Conservation (phyloP, 2,113 vertebrate genomes). For the Triplophysa siluroides region DNA sequence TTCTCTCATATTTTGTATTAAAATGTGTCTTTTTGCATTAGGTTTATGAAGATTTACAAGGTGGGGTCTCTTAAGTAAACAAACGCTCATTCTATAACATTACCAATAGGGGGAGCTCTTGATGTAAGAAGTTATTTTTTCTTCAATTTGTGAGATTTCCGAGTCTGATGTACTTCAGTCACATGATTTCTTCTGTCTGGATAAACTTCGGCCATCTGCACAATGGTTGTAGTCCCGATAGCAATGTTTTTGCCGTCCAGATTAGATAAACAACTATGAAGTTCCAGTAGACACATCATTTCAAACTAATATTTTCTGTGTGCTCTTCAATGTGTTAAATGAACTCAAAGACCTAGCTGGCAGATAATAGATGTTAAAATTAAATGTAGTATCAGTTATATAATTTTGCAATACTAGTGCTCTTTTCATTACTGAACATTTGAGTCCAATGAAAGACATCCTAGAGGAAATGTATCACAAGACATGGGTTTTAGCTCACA, state of each 20-base stretch:
- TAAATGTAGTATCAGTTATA: constrained; percentile 35
- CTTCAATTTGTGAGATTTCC: not conserved
- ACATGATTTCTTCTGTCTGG: constrained; percentile 31
- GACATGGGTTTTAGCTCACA: constrained; percentile 65
- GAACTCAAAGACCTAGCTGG: not conserved
- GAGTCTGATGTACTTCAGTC: constrained; percentile 14
- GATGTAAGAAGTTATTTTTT: not conserved
- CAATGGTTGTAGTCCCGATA: not conserved
- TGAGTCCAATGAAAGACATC: constrained; percentile 65
- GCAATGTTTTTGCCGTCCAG: not conserved
- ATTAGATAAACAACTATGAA: constrained; percentile 21
- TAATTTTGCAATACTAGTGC: constrained; percentile 66
- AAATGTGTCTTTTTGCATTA: not conserved
- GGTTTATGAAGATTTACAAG: not conserved
- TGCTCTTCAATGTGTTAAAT: not conserved
- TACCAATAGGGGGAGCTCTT: constrained; percentile 22
- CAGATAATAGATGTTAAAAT: constrained; percentile 22
- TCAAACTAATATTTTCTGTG: not conserved
- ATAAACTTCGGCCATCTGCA: not conserved
- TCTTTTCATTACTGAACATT: constrained; percentile 38
- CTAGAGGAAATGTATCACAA: constrained; percentile 66
- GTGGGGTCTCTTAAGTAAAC: not conserved
- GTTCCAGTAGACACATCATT: not conserved
- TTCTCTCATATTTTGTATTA: not conserved
- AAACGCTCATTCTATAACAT: not conserved